Conservation (phyloP, 2,888 invertebrate species). For the Nephrotoma guestfalica region DNA sequence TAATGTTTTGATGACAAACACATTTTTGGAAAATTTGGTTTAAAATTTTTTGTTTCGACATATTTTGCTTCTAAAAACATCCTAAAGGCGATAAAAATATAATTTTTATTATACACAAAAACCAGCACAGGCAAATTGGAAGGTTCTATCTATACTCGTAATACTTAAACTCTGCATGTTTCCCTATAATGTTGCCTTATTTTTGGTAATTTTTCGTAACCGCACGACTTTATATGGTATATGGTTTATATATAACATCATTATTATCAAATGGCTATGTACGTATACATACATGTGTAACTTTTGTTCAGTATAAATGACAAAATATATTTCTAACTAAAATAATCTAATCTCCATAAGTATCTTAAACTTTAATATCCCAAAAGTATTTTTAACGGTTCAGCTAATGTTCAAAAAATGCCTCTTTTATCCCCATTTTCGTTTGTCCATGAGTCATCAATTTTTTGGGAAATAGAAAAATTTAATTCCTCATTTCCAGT, state of each 20-base stretch:
- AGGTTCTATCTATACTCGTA: too few relatives aligned
- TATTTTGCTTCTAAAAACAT: background rate
- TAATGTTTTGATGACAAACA: background rate
- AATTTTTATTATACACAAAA: background rate
- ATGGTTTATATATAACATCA: background rate
- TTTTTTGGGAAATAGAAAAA: background rate
- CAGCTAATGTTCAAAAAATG: background rate
- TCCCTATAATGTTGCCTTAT: background rate
- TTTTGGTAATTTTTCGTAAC: background rate
- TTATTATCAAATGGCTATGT: too few relatives aligned
- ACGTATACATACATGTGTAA: background rate
- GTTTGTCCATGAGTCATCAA: background rate
- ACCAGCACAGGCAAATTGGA: background rate
- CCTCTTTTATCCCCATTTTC: background rate
- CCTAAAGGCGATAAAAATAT: background rate
- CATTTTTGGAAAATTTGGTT: background rate
- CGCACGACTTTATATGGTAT: background rate
- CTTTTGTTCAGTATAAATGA: background rate
- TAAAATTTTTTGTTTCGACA: background rate
- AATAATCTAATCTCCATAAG: background rate
- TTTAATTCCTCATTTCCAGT: background rate
- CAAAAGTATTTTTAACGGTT: background rate
- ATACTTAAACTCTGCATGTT: background rate
- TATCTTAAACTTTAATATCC: background rate
- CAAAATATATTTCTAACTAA: background rate